Base-by-base conservation (phyloP, 2,797 vertebrate genomes). In the Pipistrellus nathusii region DNA sequence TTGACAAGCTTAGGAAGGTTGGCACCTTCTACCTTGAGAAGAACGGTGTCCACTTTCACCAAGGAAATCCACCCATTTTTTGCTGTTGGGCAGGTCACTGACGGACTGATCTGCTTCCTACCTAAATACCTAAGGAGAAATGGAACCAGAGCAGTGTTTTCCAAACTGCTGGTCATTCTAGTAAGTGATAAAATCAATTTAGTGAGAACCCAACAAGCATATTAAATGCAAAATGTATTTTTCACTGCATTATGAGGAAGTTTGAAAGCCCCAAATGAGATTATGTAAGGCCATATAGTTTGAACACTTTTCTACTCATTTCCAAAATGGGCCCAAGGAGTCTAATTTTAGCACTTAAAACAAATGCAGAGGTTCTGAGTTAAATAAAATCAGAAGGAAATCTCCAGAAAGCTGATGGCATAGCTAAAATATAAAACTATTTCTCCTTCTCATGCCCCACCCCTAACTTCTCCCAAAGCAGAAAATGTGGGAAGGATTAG, bases 221-320 rank as follows among this genome's bases (percentile, higher is more conserved):
- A 85, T 76, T 68, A 57, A 94, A 87, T 55, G 41, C 12, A 86
- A 87, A 87, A 87, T 68, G 6, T 80, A 85, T 88, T 69, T 92
- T 73, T 88, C 18, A 92, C 2, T 72, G 57, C 25, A 85, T 48
- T 68, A 57, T 38, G 86, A 89, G 90, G 20, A 84, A 81, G 23
- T 44, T 14, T 92, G 41, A 95, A 88, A 66, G 55, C 18, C 44
- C 25, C 48, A 62, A 83, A 80, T 48, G 46, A 88, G 17, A 86
- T 44, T n/a, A 48, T 30, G 4, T 41, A 90, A 68, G 27, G 76
- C 21, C 6, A 68, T 41, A 84, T 1, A 76, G 41, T 66, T 72
- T 53, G 25, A 91, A 68, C 13, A 80, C 11, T 80, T 92, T 84
- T 80, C 53, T 68, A 83, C 17, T 90, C 90, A 76, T 86, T 88